Evolutionary conservation across 2,888 invertebrate species (phyloP), one percentile per base, ranked within the genome.

Genomic region (Blastobasis lacticolella): DNA sequence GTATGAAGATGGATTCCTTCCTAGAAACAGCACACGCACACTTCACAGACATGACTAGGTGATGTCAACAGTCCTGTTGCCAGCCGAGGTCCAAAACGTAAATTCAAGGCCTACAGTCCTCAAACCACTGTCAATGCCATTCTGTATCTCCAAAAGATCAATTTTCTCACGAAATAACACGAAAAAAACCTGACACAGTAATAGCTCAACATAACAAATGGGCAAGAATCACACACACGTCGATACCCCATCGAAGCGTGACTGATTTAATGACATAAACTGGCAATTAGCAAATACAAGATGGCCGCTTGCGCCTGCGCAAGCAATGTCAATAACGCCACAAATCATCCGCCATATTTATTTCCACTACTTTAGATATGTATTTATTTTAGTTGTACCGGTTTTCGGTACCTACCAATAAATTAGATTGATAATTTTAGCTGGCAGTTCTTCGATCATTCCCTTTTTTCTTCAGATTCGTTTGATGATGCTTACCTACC

Each of bases 311-410:
- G 74, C 75, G 76, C 74, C 71, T 71, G 78, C 81, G 78, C 78
- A 68, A 56, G 65, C 76, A 78, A 73, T 81, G 83, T 81, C 82
- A 82, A 81, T 81, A 81, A 59, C 74, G 75, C 69, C 67, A 75
- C 82, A 76, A 76, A 81, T 86, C 83, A 86, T 77, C 74, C 78
- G 83, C 82, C 81, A 85, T 83, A 73, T 82, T 84, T 78, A 78
- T 82, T 81, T 75, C 71, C 68, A 75, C 72, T 72, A 69, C 62
- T 73, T 67, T 69, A 69, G 69, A 23, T 23, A 70, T 71, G 70
- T 72, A 67, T 72, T 71, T 73, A 73, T 71, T 75, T 75, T 72
- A 50, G 51, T 52, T 47, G 53, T 54, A 60, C 57, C 54, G 59
- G 61, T 64, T 57, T 53, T 45, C 48, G 49, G 10, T 23, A 23